Conservation (phyloP, 2,797 vertebrate species). For the Loriculus beryllinus region DNA sequence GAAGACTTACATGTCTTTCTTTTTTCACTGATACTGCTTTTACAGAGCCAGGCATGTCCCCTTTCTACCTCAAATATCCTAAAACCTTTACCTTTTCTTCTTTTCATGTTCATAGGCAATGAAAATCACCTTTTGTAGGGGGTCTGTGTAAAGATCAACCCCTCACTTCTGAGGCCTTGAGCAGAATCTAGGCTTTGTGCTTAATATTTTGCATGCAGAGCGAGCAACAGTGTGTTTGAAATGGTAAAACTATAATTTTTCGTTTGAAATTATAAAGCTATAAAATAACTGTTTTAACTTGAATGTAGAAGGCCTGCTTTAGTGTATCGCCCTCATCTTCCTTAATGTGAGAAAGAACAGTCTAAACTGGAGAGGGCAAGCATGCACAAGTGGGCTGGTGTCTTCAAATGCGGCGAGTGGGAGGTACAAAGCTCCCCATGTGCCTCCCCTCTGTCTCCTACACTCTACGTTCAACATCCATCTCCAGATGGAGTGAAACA, state of each 20-base stretch:
- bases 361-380: neutral
- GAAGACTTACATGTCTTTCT: neutral
- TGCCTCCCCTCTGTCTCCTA: constrained; percentile 37
- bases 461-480: neutral
- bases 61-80: neutral
- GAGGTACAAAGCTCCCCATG: neutral
- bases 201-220: neutral
- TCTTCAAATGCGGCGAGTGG: neutral
- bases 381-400: neutral
- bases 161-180: neutral
- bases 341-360: neutral
- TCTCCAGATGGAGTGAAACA: constrained; percentile 44
- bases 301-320: neutral
- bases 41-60: neutral
- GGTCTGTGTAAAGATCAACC: neutral
- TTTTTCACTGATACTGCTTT: neutral
- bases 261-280: neutral
- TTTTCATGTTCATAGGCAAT: neutral
- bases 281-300: neutral
- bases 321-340: neutral
- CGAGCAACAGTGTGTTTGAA: neutral
- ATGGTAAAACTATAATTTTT: neutral
- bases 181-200: neutral
- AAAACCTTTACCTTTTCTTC: neutral
- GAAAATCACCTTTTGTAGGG: neutral